Base-by-base conservation (phyloP, 2,888 invertebrate species). In the Eucera pruinosa region DNA sequence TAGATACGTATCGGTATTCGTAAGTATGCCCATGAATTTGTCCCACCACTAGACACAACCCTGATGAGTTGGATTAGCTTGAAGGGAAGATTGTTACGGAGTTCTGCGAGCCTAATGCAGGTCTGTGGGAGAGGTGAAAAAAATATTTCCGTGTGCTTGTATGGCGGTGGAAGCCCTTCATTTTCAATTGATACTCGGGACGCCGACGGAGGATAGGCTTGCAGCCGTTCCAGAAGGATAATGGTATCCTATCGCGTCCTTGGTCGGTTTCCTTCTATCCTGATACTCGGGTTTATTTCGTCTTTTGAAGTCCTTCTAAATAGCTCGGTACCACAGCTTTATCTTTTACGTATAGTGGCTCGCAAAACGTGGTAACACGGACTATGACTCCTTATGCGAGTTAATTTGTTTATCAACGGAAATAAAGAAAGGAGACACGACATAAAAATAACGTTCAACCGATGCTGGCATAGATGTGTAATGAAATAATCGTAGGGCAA, bases 291-390 rank as follows among this genome's bases (percentile, higher is more conserved):
- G 84, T 82, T 86, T 86, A 70, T 78, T 64, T 80, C 70, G 71
- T 80, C 84, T 83, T 86, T 89, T 89, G 82, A 88, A 86, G 87
- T 87, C 82, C 82, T 80, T 81, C 58, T 43, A 45, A n/a, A 62
- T 64, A 47, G 33, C 36, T 39, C 45, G 23, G 20, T 45, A 45
- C n/a, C 20, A 27, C 7, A 25, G 23, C 20, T n/a, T 20, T 30
- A 18, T 25, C n/a, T 4, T 27, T 45, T 5, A 1, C 9, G 2
- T 0, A 0, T 2, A 5, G 20, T n/a, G 11, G 0, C 30, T 48
- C 13, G 7, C 4, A 4, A 1, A 30, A 30, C 30, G 30, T 30
- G 6, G 6, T 30, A 30, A 30, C 30, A 30, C 30, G 6, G 30
- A 30, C 30, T 30, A n/a, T n/a, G 30, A 30, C 30, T 30, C 30